Percentiles rank a stretch among this genome's conserved stretches.
Conservation (phyloP, 2,888 invertebrate genomes). For the Hyppa rectilinea region DNA sequence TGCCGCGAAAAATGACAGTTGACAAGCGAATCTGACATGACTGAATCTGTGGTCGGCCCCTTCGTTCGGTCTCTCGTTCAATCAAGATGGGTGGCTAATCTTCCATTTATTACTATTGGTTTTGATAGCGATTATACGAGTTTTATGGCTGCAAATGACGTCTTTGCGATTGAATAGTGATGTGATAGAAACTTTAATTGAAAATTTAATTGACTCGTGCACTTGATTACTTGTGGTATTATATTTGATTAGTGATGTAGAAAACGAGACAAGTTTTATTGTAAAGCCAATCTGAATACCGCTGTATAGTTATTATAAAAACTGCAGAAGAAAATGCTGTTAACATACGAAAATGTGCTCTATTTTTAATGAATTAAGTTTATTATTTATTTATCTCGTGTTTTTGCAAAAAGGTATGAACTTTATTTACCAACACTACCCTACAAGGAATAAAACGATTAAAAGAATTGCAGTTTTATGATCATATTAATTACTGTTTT, state of each 20-base stretch:
- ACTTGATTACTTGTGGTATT: constrained; percentile 53
- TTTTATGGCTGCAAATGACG: constrained; percentile 71
- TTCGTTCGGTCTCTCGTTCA: constrained; percentile 74
- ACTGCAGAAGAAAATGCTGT: constrained; percentile 10
- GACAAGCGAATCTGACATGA: constrained; percentile 35
- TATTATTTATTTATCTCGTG: background rate
- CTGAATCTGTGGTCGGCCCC: constrained; percentile 18
- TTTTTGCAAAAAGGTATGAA: constrained; percentile 34
- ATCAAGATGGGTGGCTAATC: constrained; percentile 82
- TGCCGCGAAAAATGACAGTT: constrained; percentile 51
- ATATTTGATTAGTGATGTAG: constrained; percentile 54
- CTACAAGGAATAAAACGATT: constrained; percentile 34
- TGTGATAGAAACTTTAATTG: constrained; percentile 69
- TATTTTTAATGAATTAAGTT: constrained; percentile 3
- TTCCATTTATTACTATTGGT: constrained; percentile 83
- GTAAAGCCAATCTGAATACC: constrained; percentile 44
- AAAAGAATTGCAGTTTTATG: constrained; percentile 51
- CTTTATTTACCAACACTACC: constrained; percentile 32
- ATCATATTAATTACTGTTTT: constrained; percentile 56
- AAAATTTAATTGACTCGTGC: constrained; percentile 68
- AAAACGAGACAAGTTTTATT: constrained; percentile 40
- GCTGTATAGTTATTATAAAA: constrained; percentile 29
- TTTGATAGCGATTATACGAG: constrained; percentile 73
- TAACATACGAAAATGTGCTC: constrained; percentile 4
- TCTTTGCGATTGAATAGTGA: constrained; percentile 63